These are phyloP conservation scores for Menura novaehollandiae DNA, from an alignment of 2,113 vertebrate species.

Conservation along the genomic window DNA sequence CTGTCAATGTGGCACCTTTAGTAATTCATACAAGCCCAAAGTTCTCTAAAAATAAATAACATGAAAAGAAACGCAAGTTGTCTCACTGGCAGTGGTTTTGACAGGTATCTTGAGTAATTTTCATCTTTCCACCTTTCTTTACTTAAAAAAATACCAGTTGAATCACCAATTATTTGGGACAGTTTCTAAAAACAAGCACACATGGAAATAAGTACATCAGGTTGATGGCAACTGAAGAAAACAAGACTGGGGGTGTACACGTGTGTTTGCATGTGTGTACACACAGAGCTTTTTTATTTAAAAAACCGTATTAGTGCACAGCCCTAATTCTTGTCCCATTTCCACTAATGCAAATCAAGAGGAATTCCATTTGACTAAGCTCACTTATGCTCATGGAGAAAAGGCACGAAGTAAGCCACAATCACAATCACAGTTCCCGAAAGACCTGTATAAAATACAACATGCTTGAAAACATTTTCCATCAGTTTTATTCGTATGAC, in stretches of 20 bases:
- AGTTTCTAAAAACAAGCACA: not conserved
- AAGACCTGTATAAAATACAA: not conserved
- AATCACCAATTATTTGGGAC: not conserved
- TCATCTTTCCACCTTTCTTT: not conserved
- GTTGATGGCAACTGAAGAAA: not conserved
- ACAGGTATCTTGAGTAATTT: not conserved
- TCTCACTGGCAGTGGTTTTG: not conserved
- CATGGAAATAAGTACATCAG: not conserved
- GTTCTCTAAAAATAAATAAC: slow-evolving; percentile 32
- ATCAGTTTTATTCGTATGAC: not conserved
- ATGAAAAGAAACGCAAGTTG: not conserved
- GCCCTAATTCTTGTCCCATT: not conserved
- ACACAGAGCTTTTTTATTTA: not conserved
- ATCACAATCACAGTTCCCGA: not conserved
- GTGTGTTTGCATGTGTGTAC: not conserved
- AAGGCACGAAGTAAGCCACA: not conserved
- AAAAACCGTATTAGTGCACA: not conserved
- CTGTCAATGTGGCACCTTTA: slow-evolving; percentile 18
- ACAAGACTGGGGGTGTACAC: fast-evolving
- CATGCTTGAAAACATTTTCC: not conserved
- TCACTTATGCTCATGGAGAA: not conserved
- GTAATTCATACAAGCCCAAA: not conserved
- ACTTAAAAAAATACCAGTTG: not conserved
- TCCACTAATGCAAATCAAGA: not conserved
- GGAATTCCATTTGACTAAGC: not conserved